Percentiles rank a stretch among this genome's conserved stretches.
These are phyloP conservation scores for Phallusia fumigata DNA, from an alignment of 23 tunicate genomes.

Conservation along the genomic window DNA sequence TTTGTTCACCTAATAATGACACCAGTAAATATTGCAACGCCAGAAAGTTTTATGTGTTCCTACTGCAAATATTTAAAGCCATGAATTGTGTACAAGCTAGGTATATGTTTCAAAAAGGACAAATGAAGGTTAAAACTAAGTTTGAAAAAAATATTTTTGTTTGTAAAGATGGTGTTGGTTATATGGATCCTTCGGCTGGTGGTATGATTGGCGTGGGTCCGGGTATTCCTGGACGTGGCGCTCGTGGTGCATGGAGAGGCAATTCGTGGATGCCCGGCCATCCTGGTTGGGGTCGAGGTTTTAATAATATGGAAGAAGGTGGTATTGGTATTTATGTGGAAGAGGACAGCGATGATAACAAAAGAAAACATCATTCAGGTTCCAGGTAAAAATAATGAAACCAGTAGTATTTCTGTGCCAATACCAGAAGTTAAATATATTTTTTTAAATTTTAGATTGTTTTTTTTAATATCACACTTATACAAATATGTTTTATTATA, in stretches of 20 bases:
- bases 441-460: background rate
- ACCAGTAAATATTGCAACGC: too few species aligned
- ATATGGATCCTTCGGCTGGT: conserved; percentile 3
- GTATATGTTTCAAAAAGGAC: too few species aligned
- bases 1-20: too few species aligned
- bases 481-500: too few species aligned
- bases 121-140: too few species aligned
- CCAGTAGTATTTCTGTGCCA: too few species aligned
- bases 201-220: background rate
- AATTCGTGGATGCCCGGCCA: conserved; percentile 27
- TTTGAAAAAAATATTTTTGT: too few species aligned
- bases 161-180: background rate
- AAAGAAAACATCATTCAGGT: conserved; percentile 18
- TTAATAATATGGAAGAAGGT: conserved; percentile 32
- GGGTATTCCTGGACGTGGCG: conserved; percentile 16
- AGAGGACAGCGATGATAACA: conserved; percentile 56
- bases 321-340: conserved; percentile 75
- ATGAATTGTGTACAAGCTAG: too few species aligned
- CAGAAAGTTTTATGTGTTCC: too few species aligned
- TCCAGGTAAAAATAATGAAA: conserved; percentile 16
- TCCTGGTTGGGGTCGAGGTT: conserved; percentile 44
- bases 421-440: background rate
- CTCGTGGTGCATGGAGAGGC: conserved; percentile 53
- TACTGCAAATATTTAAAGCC: too few species aligned
- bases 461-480: too few species aligned